Evolutionary conservation across 2,113 vertebrate genomes (phyloP).

Genomic region (Esox niger): DNA sequence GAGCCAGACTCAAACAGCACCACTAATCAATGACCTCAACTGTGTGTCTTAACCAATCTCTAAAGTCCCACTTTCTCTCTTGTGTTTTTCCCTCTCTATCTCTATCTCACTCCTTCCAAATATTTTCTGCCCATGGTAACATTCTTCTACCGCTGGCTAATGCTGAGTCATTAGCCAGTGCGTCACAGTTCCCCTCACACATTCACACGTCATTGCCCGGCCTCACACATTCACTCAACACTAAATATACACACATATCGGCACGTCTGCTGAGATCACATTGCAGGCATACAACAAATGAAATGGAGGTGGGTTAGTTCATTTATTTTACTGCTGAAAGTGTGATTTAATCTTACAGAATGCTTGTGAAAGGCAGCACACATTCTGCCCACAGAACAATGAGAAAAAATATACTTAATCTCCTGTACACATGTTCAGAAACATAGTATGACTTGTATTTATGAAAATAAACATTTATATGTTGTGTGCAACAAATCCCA

Average conservation of each 20-base stretch:
- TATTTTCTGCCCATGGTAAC: not conserved
- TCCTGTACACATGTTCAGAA: too few relatives aligned
- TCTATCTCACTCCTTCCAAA: not conserved
- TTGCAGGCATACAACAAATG: not conserved
- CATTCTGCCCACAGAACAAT: too few relatives aligned
- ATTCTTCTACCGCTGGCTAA: constrained; percentile 3
- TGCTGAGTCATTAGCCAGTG: constrained; percentile 19
- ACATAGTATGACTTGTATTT: too few relatives aligned
- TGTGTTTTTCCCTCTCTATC: constrained; percentile 1
- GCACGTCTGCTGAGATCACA: too few relatives aligned
- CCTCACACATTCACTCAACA: constrained; percentile 2
- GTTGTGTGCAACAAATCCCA: too few relatives aligned
- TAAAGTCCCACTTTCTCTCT: not conserved
- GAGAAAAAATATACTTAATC: too few relatives aligned
- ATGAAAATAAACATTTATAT: too few relatives aligned
- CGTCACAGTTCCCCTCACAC: constrained; percentile 16
- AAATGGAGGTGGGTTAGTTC: too few relatives aligned
- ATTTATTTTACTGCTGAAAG: too few relatives aligned
- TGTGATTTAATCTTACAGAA: too few relatives aligned
- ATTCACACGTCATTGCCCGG: too few relatives aligned
- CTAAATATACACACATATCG: constrained; percentile 3
- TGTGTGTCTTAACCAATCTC: not conserved
- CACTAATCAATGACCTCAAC: not conserved
- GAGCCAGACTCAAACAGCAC: not conserved
- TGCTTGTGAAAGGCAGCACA: too few relatives aligned